Percentiles rank a stretch among this genome's conserved stretches.
Evolutionary conservation across 2,797 vertebrate species (phyloP).

Genomic region (Arctocebus calabarensis): DNA sequence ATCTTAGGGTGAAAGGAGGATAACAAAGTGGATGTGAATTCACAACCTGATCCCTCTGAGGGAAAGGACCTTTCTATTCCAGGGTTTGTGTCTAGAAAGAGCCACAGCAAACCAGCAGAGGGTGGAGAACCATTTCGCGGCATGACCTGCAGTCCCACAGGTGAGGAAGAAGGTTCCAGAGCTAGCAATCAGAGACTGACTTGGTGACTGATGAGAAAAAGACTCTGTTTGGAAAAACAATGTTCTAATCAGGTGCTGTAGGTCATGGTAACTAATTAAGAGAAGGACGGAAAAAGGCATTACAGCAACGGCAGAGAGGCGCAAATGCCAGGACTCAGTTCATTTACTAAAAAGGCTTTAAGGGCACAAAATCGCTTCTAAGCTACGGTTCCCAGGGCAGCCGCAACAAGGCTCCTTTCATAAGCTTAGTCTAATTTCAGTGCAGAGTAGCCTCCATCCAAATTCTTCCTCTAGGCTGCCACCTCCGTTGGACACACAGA

Average conservation of each 20-base stretch:
- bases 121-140: background rate
- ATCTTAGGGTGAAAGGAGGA: background rate
- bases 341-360: constrained; percentile 60
- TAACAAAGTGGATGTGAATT: background rate
- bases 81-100: background rate
- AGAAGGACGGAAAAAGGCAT: constrained; percentile 2
- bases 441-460: background rate
- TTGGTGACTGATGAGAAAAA: background rate
- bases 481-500: constrained; percentile 14
- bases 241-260: background rate
- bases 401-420: constrained; percentile 60
- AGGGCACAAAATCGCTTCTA: background rate
- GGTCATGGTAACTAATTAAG: constrained; percentile 41
- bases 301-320: background rate
- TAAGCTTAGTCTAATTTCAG: constrained; percentile 57
- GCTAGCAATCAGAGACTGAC: background rate
- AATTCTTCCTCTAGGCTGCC: background rate
- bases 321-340: background rate
- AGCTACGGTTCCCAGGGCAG: constrained; percentile 53
- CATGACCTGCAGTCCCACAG: background rate
- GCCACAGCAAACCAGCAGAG: background rate
- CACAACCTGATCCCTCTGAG: background rate
- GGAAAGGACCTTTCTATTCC: background rate
- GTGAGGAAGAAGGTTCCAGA: constrained; percentile 18
- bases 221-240: background rate